Conservation (phyloP, 2,797 vertebrate genomes). For the Nannoperca obscura region DNA sequence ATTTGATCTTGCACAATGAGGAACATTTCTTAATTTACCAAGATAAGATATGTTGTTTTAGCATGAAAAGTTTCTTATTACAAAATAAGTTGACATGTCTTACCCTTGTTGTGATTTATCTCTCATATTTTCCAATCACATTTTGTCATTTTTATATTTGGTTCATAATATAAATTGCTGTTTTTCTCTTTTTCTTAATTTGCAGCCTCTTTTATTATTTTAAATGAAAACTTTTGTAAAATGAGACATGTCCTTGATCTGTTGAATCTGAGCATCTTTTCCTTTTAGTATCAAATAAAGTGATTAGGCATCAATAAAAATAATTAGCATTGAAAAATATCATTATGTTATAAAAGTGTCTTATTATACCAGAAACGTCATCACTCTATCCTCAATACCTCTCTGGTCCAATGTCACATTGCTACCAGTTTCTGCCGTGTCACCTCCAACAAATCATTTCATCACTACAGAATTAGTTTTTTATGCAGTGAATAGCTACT, state of each 20-base stretch:
- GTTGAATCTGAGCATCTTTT: neutral
- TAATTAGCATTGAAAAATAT: neutral
- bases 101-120: neutral
- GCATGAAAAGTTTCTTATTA: neutral
- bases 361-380: constrained; percentile 3
- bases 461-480: constrained; percentile 30
- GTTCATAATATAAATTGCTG: neutral
- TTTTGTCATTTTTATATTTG: neutral
- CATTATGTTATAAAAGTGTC: neutral
- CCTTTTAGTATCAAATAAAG: neutral
- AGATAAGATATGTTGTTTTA: neutral
- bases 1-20: neutral
- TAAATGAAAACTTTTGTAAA: neutral
- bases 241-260: neutral
- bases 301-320: neutral
- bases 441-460: constrained; percentile 32
- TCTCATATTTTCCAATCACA: neutral
- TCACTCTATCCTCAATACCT: neutral
- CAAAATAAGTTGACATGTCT: neutral
- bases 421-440: constrained; percentile 30
- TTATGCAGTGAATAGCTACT: constrained; percentile 5
- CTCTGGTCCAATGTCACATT: constrained; percentile 1
- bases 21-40: neutral
- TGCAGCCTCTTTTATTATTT: neutral
- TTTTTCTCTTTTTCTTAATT: neutral